phyloP scores from a whole-genome alignment of 2,113 vertebrate genomes.

The Amphiprion percula region DNA sequence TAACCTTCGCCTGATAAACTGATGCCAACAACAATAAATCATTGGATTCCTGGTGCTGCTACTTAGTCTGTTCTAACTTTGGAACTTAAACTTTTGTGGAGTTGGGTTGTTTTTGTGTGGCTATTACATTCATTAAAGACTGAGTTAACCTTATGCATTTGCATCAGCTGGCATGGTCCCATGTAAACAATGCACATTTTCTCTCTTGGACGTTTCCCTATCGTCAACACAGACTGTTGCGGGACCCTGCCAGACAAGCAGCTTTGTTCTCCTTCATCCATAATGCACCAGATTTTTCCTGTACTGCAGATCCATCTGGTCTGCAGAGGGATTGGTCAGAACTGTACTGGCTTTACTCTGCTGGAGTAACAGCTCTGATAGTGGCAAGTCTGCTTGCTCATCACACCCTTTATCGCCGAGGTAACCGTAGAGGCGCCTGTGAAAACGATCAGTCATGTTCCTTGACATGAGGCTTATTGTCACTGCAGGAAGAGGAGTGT shows the following conservation, averaged over 20 bases:
- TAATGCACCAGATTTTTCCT: constrained; percentile 59
- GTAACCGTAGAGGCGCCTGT: constrained; percentile 59
- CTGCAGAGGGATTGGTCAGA: constrained; percentile 40
- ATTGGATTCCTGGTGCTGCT: background rate
- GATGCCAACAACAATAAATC: background rate
- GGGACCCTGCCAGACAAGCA: constrained; percentile 51
- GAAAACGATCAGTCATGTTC: constrained; percentile 65
- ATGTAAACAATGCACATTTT: constrained; percentile 53
- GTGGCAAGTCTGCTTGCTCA: constrained; percentile 27
- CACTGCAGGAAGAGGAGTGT: constrained; percentile 38
- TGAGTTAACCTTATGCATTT: constrained; percentile 44
- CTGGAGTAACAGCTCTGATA: constrained; percentile 34
- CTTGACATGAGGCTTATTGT: constrained; percentile 62
- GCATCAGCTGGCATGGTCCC: constrained; percentile 22
- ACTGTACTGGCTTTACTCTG: constrained; percentile 37
- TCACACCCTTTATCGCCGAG: constrained; percentile 39
- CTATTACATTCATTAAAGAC: constrained; percentile 16
- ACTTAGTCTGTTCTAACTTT: background rate
- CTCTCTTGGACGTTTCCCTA: constrained; percentile 53
- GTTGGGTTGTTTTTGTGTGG: background rate
- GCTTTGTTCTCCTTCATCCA: constrained; percentile 60
- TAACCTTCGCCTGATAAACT: background rate
- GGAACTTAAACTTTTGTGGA: constrained; percentile 2
- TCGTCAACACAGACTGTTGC: constrained; percentile 59
- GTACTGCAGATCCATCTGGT: constrained; percentile 61